Conservation (phyloP, 1,140 invertebrate species). For the Hypsibius dujardini region DNA sequence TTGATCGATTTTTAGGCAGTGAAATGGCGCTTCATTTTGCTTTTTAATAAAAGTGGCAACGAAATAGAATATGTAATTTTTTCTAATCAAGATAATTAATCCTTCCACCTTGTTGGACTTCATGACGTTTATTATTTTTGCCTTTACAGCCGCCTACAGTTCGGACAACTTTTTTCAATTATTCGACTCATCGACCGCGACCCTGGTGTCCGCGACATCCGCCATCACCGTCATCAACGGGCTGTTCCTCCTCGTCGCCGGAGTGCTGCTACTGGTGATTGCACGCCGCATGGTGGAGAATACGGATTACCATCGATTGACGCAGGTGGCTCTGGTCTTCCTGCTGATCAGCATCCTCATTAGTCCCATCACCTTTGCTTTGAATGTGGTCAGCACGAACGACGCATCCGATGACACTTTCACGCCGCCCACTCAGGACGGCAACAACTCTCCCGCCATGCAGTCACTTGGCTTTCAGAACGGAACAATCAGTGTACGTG, state of each 20-base stretch:
- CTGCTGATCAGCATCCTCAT: background rate
- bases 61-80: too few relatives aligned
- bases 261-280: background rate
- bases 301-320: background rate
- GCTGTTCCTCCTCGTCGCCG: background rate
- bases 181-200: background rate
- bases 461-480: too few relatives aligned
- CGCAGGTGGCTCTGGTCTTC: background rate
- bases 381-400: background rate
- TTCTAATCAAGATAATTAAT: too few relatives aligned
- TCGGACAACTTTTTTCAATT: background rate
- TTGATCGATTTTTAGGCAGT: too few relatives aligned
- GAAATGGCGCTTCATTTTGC: too few relatives aligned
- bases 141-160: background rate
- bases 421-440: background rate
- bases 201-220: background rate
- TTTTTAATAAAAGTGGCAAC: too few relatives aligned
- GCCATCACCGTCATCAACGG: constrained; percentile 6
- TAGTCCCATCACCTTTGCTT: background rate
- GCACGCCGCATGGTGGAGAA: background rate
- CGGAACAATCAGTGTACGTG: too few relatives aligned
- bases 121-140: background rate
- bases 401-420: background rate
- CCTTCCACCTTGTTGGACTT: too few relatives aligned
- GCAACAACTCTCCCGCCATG: too few relatives aligned